phyloP scores from a whole-genome alignment of 2,113 vertebrate genomes.

The sheep (Ovis aries) region DNA sequence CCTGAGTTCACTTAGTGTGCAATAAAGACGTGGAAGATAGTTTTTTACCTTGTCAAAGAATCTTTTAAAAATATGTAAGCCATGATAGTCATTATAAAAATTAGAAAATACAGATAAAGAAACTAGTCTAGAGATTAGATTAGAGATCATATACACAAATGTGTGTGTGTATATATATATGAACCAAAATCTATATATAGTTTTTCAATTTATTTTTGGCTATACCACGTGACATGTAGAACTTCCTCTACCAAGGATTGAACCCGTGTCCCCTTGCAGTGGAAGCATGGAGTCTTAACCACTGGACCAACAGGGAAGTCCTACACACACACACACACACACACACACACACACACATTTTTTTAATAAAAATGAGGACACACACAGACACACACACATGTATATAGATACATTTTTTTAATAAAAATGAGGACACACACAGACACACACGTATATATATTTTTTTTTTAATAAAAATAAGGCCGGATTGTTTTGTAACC shows the following conservation, averaged over 20 bases:
- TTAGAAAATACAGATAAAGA: neutral
- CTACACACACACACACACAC: neutral
- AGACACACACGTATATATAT: neutral
- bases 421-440: too few relatives aligned
- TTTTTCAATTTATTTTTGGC: neutral
- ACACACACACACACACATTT: neutral
- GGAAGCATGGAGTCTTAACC: neutral
- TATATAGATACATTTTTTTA: too few relatives aligned
- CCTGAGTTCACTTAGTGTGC: neutral
- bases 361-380: neutral
- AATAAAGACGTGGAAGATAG: neutral
- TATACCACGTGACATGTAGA: neutral
- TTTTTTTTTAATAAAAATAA: neutral
- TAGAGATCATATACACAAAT: neutral
- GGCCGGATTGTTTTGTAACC: neutral
- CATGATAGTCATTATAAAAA: neutral
- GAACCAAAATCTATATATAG: neutral
- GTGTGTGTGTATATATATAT: neutral
- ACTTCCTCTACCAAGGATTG: neutral
- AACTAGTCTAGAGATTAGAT: neutral
- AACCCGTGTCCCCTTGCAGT: neutral
- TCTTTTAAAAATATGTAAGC: neutral
- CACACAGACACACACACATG: accelerated
- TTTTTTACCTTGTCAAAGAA: neutral
- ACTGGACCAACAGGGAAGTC: too few relatives aligned